phyloP scores from a whole-genome alignment of 2,113 vertebrate genomes.

The Dascyllus trimaculatus region DNA sequence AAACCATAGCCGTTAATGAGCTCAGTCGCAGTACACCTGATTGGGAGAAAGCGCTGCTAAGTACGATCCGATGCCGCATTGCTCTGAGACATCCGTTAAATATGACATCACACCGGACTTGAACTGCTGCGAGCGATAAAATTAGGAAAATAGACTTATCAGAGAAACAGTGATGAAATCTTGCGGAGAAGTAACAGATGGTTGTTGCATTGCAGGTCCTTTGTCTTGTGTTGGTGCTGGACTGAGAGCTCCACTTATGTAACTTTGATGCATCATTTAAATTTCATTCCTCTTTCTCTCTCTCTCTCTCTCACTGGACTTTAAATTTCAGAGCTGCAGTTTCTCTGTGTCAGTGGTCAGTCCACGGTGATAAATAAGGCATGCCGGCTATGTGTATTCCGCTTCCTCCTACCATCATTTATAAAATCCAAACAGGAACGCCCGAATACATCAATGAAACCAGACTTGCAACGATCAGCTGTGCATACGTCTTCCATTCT shows the following conservation, averaged over 20 bases:
- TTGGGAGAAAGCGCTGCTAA: no score
- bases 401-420: background rate
- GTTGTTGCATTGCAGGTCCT: background rate
- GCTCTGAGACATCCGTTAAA: no score
- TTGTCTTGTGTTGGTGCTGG: background rate
- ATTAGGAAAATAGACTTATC: no score
- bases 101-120: no score
- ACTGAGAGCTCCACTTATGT: background rate
- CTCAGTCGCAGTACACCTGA: no score
- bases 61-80: no score
- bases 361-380: background rate
- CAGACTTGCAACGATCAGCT: background rate
- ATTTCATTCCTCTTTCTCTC: background rate
- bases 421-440: background rate
- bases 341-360: background rate
- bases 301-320: background rate
- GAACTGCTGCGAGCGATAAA: no score
- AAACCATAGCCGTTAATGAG: no score
- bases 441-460: background rate
- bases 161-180: slow-evolving; percentile 4
- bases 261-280: slow-evolving; percentile 10
- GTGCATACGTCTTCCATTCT: background rate
- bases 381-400: background rate
- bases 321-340: background rate
- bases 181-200: background rate